Percentiles rank a stretch among this genome's conserved stretches.
These are phyloP conservation scores for Napeogenes sylphis DNA, from an alignment of 2,888 invertebrate species.

Conservation along the genomic window DNA sequence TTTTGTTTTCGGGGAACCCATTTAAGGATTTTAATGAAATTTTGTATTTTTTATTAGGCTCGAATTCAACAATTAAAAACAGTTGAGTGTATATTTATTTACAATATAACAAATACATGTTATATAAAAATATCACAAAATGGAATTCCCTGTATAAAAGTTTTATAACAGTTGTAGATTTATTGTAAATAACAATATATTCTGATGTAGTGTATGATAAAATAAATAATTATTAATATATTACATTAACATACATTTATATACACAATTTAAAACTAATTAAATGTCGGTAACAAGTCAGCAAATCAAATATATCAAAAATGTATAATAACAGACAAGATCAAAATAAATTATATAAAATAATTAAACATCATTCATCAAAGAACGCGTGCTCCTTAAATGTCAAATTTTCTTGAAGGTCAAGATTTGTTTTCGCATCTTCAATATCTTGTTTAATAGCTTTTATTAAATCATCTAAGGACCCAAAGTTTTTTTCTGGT, in stretches of 20 bases:
- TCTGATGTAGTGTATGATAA: slow-evolving; percentile 6
- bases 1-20: too few species aligned
- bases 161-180: background rate
- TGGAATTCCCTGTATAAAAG: slow-evolving; percentile 26
- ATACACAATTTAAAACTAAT: slow-evolving; percentile 5
- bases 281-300: too few species aligned
- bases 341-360: too few species aligned
- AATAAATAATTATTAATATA: slow-evolving; percentile 20
- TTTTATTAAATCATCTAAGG: slow-evolving; percentile 84
- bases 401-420: slow-evolving; percentile 68
- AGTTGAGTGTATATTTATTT: slow-evolving; percentile 16
- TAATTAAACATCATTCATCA: slow-evolving; percentile 18
- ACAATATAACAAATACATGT: slow-evolving; percentile 20
- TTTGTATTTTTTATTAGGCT: too few species aligned
- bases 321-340: too few species aligned
- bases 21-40: background rate
- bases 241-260: slow-evolving; percentile 18
- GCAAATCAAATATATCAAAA: too few species aligned
- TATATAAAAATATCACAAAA: slow-evolving; percentile 42
- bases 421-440: slow-evolving; percentile 80
- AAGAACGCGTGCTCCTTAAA: slow-evolving; percentile 78
- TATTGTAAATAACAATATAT: slow-evolving; percentile 2
- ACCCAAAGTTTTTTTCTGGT: slow-evolving; percentile 88
- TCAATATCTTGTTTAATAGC: slow-evolving; percentile 89
- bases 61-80: slow-evolving; percentile 2